These are phyloP conservation scores for Dicycla oo DNA, from an alignment of 2,888 invertebrate genomes.

Conservation along the genomic window DNA sequence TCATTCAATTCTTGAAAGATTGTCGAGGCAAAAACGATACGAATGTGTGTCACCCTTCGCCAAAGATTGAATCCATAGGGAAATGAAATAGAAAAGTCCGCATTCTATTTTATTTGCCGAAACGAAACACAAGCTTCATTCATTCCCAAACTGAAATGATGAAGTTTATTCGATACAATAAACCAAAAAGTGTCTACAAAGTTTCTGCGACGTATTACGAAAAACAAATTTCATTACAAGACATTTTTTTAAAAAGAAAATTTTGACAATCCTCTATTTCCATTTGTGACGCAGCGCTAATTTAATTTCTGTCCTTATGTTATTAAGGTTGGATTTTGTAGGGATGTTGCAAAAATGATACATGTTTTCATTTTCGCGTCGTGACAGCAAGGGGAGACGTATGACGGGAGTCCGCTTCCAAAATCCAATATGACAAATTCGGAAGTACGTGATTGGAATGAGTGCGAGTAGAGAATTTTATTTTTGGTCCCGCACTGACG, in stretches of 20 bases:
- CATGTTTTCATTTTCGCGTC: conserved; percentile 88
- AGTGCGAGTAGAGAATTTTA: conserved; percentile 81
- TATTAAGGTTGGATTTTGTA: conserved; percentile 71
- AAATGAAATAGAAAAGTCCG: conserved; percentile 39
- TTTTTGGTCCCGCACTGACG: conserved; percentile 77
- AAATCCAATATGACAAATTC: conserved; percentile 91
- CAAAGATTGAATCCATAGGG: conserved; percentile 38
- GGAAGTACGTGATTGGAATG: conserved; percentile 89
- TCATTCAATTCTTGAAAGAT: neutral
- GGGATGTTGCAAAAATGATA: conserved; percentile 75
- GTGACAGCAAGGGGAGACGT: conserved; percentile 86
- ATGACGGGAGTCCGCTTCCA: conserved; percentile 84
- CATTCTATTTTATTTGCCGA: conserved; percentile 37
- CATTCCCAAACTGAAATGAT: conserved; percentile 48
- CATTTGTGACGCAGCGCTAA: conserved; percentile 60
- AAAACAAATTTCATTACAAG: conserved; percentile 76
- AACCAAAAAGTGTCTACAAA: conserved; percentile 56
- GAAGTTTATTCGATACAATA: conserved; percentile 61
- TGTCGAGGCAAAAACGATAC: neutral
- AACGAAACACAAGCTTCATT: conserved; percentile 26
- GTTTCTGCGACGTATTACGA: conserved; percentile 69
- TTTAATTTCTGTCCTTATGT: conserved; percentile 59
- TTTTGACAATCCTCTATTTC: conserved; percentile 67
- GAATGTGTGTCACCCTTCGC: conserved; percentile 30
- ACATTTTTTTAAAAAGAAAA: conserved; percentile 69